These are phyloP conservation scores for Mesoclemmys tuberculata DNA, from an alignment of 2,113 vertebrate genomes.

Conservation along the genomic window DNA sequence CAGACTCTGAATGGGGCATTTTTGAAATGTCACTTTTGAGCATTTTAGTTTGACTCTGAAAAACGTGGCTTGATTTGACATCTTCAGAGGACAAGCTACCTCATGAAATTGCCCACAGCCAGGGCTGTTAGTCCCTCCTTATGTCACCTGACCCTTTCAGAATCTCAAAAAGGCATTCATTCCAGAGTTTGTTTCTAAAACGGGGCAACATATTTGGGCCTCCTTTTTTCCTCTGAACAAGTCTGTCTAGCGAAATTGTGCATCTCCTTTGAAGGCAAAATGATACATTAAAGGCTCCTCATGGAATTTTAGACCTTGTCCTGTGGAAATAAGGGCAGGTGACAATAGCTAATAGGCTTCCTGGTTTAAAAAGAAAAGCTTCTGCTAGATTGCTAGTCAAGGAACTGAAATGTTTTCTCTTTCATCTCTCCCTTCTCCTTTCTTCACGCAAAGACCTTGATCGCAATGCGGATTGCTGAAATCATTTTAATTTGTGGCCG, in stretches of 20 bases:
- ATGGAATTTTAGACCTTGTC: rapidly evolving
- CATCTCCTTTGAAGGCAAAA: neutral
- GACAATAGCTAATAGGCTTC: neutral
- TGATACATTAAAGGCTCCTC: neutral
- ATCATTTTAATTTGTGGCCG: conserved; percentile 43
- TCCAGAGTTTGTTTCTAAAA: neutral
- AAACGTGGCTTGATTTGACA: neutral
- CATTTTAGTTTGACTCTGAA: neutral
- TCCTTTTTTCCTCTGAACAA: neutral
- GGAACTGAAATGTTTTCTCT: neutral
- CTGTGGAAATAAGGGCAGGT: neutral
- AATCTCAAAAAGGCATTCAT: neutral
- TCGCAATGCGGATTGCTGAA: conserved; percentile 50
- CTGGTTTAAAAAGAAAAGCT: neutral
- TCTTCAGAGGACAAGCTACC: conserved; percentile 33
- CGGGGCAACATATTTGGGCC: neutral
- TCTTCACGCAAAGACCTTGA: conserved; percentile 23
- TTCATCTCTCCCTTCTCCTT: neutral
- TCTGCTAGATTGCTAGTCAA: neutral
- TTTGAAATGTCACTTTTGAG: neutral
- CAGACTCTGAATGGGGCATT: neutral
- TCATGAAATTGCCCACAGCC: conserved; percentile 24
- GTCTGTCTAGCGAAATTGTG: neutral
- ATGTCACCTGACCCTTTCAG: neutral
- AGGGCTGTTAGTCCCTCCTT: neutral